Evolutionary conservation across 2,888 invertebrate species (phyloP), one percentile per base, ranked within the genome.

Genomic region (Carabus problematicus): DNA sequence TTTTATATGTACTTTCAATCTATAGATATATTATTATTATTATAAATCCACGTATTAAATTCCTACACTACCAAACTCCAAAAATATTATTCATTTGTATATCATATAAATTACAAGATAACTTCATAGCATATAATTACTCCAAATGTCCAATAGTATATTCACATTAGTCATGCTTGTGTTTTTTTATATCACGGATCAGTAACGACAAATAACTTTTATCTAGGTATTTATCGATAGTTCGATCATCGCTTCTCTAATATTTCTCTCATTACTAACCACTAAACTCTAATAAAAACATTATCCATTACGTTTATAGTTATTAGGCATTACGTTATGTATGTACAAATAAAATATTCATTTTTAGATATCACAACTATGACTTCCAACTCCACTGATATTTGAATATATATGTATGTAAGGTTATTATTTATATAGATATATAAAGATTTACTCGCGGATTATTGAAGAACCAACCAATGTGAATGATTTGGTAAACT

Each of bases 381-480:
- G 61, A 69, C 69, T 69, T 69, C 68, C 69, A 69, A 69, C 69
- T 69, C 69, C 69, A 69, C 62, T 69, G 69, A 69, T 69, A 69
- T 69, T 56, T 40, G 56, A 39, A 56, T 56, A 40, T 45, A 40
- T 56, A 56, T 40, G 18, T 56, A 56, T 56, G 40, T 40, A 29
- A 29, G 29, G 29, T 29, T 56, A 56, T 18, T 39, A 56, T 40
- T 39, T 40, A n/a, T n/a, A n/a, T n/a, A n/a, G n/a, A n/a, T n/a
- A 9, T 12, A 45, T 45, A 45, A 14, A 45, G 45, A 3, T 45
- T 45, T 45, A 12, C 14, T 14, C 45, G 29, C 29, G 29, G 6
- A 29, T 29, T 29, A 29, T 29, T 29, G 29, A 29, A 29, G 29
- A 29, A 29, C 29, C 29, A 29, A 29, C 29, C n/a, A n/a, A 3